Percentiles rank a stretch among this genome's conserved stretches.
These are phyloP conservation scores for Tribolium freemani DNA, from an alignment of 2,888 invertebrate genomes.

Conservation along the genomic window DNA sequence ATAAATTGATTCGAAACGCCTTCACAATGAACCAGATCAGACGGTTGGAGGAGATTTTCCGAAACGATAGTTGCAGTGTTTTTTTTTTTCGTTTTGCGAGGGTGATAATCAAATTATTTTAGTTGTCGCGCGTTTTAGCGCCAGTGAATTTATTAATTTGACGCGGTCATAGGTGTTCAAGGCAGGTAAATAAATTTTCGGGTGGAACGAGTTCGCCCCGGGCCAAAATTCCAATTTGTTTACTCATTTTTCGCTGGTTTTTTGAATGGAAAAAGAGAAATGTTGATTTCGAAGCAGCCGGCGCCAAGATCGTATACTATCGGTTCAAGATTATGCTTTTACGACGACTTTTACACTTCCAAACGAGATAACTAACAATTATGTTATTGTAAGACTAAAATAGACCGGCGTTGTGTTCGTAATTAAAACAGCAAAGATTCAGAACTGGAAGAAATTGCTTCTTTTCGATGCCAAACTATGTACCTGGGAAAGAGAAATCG, in stretches of 20 bases:
- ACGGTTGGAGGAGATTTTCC: neutral
- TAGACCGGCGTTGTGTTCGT: constrained; percentile 10
- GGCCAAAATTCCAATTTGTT: constrained; percentile 29
- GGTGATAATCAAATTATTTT: constrained; percentile 8
- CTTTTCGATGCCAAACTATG: neutral
- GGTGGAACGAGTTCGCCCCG: constrained; percentile 3
- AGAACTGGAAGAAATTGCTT: neutral
- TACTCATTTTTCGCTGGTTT: constrained; percentile 14
- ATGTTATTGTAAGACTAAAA: constrained; percentile 37
- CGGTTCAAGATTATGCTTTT: constrained; percentile 28
- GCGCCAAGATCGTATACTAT: constrained; percentile 26
- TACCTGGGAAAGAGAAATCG: too few relatives aligned
- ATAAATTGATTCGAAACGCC: constrained; percentile 28
- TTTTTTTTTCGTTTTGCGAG: neutral
- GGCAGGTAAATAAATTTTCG: constrained; percentile 28
- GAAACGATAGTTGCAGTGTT: neutral
- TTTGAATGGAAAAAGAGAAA: constrained; percentile 17
- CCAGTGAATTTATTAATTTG: constrained; percentile 26
- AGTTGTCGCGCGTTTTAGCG: constrained; percentile 8
- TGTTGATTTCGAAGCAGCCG: constrained; percentile 10
- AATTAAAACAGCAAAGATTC: constrained; percentile 5
- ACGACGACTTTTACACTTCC: constrained; percentile 42
- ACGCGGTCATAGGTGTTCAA: constrained; percentile 16
- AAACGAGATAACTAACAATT: constrained; percentile 35
- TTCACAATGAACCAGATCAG: neutral